These are phyloP conservation scores for Spodoptera picta DNA, from an alignment of 2,888 invertebrate species.

Conservation along the genomic window DNA sequence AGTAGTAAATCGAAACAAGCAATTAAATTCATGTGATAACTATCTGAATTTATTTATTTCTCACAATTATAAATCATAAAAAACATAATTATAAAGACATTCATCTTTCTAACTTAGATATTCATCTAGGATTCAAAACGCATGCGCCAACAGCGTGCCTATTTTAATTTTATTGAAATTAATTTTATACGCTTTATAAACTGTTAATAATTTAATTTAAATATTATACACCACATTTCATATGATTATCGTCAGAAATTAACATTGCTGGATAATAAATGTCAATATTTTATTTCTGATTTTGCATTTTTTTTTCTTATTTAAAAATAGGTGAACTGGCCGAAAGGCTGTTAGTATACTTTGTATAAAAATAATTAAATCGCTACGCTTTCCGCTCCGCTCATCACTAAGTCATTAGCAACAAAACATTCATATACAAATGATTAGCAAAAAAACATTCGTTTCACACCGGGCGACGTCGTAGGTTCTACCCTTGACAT, in stretches of 20 bases:
- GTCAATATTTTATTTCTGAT: neutral
- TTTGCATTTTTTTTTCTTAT: neutral
- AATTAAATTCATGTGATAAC: no score
- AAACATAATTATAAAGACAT: no score
- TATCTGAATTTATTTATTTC: no score
- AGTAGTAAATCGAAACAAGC: no score
- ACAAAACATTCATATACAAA: conserved; percentile 21
- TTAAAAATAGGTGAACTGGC: no score
- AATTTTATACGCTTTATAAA: conserved; percentile 25
- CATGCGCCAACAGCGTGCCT: neutral
- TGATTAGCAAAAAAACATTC: conserved; percentile 42
- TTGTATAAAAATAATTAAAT: neutral
- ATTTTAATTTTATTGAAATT: neutral
- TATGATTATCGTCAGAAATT: neutral
- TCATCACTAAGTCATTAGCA: conserved; percentile 18
- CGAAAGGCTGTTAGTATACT: no score
- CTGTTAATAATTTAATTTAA: conserved; percentile 10
- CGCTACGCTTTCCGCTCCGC: conserved; percentile 12
- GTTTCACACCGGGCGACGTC: conserved; percentile 41
- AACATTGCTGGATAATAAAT: neutral
- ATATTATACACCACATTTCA: neutral
- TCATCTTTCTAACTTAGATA: no score
- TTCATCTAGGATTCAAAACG: no score
- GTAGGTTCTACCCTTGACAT: conserved; percentile 77
- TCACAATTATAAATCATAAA: no score